phyloP scores from a whole-genome alignment of 2,113 vertebrate species.

The Orientallactaga bullata region DNA sequence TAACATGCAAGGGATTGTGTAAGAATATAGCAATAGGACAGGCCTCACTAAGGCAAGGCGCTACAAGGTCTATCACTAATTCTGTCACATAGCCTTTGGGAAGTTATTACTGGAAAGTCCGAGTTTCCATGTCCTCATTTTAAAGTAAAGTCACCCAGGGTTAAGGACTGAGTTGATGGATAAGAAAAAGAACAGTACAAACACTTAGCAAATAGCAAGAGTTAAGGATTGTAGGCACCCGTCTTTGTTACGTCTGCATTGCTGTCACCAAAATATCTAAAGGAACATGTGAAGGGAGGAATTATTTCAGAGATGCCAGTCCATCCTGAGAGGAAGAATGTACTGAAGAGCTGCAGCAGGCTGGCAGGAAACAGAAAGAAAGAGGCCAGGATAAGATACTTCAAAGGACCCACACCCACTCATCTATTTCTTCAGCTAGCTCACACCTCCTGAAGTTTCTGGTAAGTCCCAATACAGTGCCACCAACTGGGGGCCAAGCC shows the following conservation, averaged over 20 bases:
- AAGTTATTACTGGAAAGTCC: background rate
- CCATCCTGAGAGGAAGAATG: background rate
- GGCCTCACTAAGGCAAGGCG: accelerated
- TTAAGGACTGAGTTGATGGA: background rate
- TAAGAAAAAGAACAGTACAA: background rate
- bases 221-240: background rate
- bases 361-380: background rate
- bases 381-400: background rate
- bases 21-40: no score
- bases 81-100: background rate
- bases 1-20: accelerated
- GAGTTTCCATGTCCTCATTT: background rate
- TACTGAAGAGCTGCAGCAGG: no score
- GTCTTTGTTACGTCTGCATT: background rate
- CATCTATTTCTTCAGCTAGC: background rate
- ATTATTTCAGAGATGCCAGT: background rate
- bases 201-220: slow-evolving; percentile 4
- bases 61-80: background rate
- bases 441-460: background rate
- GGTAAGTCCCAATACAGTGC: background rate
- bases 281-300: background rate
- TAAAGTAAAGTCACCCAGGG: background rate
- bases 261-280: background rate
- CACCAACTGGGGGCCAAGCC: no score
- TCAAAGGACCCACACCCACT: background rate